A percentile compares a stretch with the other conserved stretches of the same genome.
Evolutionary conservation across 2,113 vertebrate genomes (phyloP).

Genomic region (Halcyon malimbica): DNA sequence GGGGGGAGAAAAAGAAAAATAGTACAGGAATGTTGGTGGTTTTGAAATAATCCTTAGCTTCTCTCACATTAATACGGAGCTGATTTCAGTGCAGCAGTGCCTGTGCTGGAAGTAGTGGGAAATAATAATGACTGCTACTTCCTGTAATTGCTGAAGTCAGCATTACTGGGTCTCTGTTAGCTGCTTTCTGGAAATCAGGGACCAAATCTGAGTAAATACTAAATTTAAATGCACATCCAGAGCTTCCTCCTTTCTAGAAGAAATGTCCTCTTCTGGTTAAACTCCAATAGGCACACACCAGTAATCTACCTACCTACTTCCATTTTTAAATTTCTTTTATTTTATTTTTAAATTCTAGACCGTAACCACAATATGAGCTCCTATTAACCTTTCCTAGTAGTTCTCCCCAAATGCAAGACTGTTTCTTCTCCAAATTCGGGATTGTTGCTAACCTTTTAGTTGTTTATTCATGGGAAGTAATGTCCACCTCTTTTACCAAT

Average conservation of each 20-base stretch:
- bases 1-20: rapidly evolving
- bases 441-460: neutral
- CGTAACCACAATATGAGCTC: neutral
- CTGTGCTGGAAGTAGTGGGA: neutral
- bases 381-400: neutral
- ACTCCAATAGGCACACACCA: neutral
- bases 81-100: neutral
- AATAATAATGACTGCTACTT: neutral
- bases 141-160: neutral
- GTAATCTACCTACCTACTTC: neutral
- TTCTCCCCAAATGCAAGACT: neutral
- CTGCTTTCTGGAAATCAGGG: neutral
- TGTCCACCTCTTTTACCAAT: neutral
- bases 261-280: neutral
- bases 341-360: neutral
- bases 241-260: neutral
- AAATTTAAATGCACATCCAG: neutral
- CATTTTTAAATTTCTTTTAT: too few species aligned
- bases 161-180: neutral
- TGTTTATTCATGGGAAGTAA: neutral
- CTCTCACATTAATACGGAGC: neutral
- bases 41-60: neutral
- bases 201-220: neutral
- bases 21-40: neutral
- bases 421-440: neutral